These are phyloP conservation scores for Crax fasciolata DNA, from an alignment of 2,797 vertebrate genomes.

Conservation along the genomic window DNA sequence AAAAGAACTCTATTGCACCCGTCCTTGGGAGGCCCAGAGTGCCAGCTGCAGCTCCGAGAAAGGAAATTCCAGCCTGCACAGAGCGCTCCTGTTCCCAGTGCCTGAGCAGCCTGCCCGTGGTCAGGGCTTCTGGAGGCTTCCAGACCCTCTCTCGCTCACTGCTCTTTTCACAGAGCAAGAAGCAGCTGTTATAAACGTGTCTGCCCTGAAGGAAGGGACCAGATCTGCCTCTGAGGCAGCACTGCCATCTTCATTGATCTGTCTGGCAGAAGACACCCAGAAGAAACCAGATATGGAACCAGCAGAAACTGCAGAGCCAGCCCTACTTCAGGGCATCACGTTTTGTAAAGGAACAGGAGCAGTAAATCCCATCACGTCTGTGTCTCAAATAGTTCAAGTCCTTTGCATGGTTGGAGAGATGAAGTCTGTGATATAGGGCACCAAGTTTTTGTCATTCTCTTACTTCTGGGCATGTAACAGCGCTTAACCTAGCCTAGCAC, in stretches of 20 bases:
- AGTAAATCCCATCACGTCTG: neutral
- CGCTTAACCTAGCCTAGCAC: neutral
- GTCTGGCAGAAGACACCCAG: neutral
- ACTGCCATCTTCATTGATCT: neutral
- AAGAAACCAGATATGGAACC: constrained; percentile 22
- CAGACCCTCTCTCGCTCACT: neutral
- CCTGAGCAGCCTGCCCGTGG: fast-evolving
- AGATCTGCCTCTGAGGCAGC: neutral
- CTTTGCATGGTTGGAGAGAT: constrained; percentile 8
- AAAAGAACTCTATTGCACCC: constrained; percentile 31
- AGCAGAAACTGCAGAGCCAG: constrained; percentile 12
- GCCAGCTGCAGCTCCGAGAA: constrained; percentile 31
- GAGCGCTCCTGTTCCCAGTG: neutral
- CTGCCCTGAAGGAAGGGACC: neutral
- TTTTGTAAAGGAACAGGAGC: constrained; percentile 23
- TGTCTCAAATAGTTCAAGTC: neutral
- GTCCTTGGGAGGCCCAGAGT: neutral
- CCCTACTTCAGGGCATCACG: neutral
- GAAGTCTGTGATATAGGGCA: neutral
- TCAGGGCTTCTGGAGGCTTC: neutral
- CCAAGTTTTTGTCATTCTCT: constrained; percentile 22
- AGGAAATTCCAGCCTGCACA: constrained; percentile 60
- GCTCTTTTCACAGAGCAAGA: neutral
- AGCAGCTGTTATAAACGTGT: neutral
- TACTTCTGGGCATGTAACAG: neutral